Conservation (phyloP, 2,113 vertebrate genomes). For the Nothocercus julius region DNA sequence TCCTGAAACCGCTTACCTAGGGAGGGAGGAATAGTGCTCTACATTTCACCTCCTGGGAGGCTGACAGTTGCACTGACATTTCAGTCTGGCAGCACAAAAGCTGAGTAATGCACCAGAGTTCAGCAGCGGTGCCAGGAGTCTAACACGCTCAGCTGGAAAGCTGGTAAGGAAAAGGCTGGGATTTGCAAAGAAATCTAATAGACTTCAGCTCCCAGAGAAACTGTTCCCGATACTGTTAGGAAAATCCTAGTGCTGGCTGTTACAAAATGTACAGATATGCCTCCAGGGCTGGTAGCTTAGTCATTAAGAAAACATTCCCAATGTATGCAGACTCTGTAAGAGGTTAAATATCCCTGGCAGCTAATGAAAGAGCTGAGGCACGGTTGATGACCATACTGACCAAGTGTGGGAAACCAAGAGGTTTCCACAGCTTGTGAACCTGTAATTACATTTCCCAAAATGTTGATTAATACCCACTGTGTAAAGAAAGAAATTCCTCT, state of each 20-base stretch:
- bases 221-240: neutral
- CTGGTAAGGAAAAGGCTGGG: neutral
- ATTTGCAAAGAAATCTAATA: neutral
- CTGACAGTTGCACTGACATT: neutral
- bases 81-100: constrained; percentile 42
- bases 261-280: neutral
- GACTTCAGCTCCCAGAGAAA: neutral
- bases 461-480: neutral
- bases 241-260: neutral
- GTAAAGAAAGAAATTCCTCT: neutral
- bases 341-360: constrained; percentile 13
- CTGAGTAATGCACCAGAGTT: constrained; percentile 25
- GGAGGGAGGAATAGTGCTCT: neutral
- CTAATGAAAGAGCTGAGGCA: constrained; percentile 1
- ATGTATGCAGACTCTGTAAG: neutral
- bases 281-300: neutral
- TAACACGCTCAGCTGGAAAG: constrained; percentile 21
- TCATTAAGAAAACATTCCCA: constrained; percentile 5
- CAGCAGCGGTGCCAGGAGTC: neutral
- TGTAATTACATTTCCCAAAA: constrained; percentile 53
- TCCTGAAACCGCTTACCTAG: neutral
- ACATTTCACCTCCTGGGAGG: neutral
- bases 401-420: constrained; percentile 37
- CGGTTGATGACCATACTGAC: neutral
- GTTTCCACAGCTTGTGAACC: constrained; percentile 10